Evolutionary conservation across 2,797 vertebrate genomes (phyloP).

Genomic region (Furcifer pardalis): DNA sequence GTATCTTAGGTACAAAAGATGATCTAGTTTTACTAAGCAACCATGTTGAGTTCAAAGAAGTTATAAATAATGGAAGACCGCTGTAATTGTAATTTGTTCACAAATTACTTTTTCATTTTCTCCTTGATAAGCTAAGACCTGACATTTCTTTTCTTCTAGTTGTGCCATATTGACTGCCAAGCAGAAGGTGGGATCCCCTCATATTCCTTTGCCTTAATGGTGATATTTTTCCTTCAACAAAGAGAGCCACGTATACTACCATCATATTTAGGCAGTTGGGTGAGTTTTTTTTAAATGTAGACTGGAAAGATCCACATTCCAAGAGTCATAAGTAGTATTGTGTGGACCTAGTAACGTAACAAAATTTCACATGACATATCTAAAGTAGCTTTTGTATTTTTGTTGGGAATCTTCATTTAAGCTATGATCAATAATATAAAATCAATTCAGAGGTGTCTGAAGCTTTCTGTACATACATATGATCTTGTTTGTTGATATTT

Average conservation of each 20-base stretch:
- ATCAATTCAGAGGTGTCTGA: neutral
- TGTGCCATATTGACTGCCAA: conserved; percentile 97
- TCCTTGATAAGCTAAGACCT: neutral
- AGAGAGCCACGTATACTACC: conserved; percentile 90
- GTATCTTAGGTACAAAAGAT: neutral
- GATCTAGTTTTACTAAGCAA: neutral
- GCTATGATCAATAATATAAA: neutral
- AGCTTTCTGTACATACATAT: neutral
- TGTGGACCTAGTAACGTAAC: neutral
- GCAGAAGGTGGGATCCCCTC: conserved; percentile 96
- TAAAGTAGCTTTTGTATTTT: conserved; percentile 5
- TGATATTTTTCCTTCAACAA: conserved; percentile 98
- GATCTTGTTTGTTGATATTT: conserved; percentile 49
- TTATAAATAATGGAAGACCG: neutral
- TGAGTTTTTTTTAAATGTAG: conserved; percentile 68
- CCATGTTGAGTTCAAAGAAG: neutral
- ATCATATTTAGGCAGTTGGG: conserved; percentile 92
- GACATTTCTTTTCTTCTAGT: conserved; percentile 73
- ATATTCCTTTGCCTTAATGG: conserved; percentile 97
- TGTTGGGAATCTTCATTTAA: neutral
- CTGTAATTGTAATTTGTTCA: neutral
- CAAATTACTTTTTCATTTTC: neutral
- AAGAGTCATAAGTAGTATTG: neutral
- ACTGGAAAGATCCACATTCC: neutral
- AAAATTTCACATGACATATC: neutral